Base-by-base conservation (phyloP, 2,113 vertebrate genomes). In the Corythoichthys intestinalis region DNA sequence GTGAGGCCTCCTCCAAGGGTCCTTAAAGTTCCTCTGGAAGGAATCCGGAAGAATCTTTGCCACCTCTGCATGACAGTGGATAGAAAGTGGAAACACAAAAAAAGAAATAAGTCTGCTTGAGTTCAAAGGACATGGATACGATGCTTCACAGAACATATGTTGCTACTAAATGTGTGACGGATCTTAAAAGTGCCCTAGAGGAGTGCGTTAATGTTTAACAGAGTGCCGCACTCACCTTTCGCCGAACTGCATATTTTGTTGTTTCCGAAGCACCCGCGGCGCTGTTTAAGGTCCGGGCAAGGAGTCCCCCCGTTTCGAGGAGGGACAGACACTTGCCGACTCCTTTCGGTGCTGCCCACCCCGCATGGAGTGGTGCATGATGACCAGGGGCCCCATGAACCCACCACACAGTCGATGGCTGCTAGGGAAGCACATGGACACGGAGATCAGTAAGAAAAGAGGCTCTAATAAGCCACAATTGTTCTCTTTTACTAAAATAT, bases 211-310 rank as follows among this genome's bases (percentile, higher is more conserved):
- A 80, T 37, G 44, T 61, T 59, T 44, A 65, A 65, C 62, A 59
- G 73, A 52, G 44, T 37, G 62, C 49, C 48, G 35, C 44, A 20
- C 69, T 85, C 63, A 95, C 95, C 94, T 94, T 92, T 89, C 1
- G 91, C 90, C 0, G 71, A 78, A 50, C 85, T 85, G 65, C 94
- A 95, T 44, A 87, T 60, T 0, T 77, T 77, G 39, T 90, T 85
- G 72, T 94, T 92, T 49, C 93, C 94, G 1, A 91, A 90, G 86
- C 95, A 96, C 35, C 95, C 94, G 2, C 94, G 82, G 2, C 93
- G 92, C 85, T 96, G 95, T 74, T 92, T 94, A 67, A 96, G 93
- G 74, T 95, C 93, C 0, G 93, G 94, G 48, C 94, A 95, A 13
- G 94, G 94, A 1, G 81, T 86, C n/a, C 94, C 94, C 57, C 94